Base-by-base conservation (phyloP, 2,797 vertebrate species). In the Falco naumanni region DNA sequence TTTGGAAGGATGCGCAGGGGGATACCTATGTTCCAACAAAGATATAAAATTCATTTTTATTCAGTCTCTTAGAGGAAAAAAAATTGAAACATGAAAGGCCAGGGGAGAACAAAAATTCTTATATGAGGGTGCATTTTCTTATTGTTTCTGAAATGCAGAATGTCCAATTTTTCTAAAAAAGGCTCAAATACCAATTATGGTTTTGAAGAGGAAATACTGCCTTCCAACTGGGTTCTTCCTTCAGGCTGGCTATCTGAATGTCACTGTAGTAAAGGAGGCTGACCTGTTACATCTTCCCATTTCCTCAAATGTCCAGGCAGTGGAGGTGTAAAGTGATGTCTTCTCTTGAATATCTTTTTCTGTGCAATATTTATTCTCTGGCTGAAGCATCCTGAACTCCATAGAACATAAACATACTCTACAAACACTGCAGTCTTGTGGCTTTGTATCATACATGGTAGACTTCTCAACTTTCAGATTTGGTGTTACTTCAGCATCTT, bases 81-180 rank as follows among this genome's bases (percentile, higher is more conserved):
- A 79, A 87, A 48, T 1, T 10, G 29, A 74, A 89, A 60, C 4
- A 16, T 8, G 24, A 72, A 65, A n/a, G 18, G 47, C 48, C 1
- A 0, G 10, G 16, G 37, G 20, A 1, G 0, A 0, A 2, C 8
- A 33, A 26, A 11, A 10, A 4, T 3, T 66, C 25, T 50, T 57
- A 5, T 2, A 20, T 17, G 29, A 83, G 5, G 21, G 53, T 82
- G 22, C 8, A 17, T 76, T 84, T 92, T 90, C 75, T 79, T 81
- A 16, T 0, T 82, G 17, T 6, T 90, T 89, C 71, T 85, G 70
- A 92, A 87, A 70, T 60, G 54, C 11, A 39, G 56, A 81, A 16
- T 60, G 33, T 25, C 33, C 13, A 7, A 1, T 64, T 79, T 80
- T 84, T 78, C 34, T 59, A 19, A 57, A 29, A 69, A 86, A 39